Evolutionary conservation across 2,113 vertebrate genomes (phyloP), one percentile per base, ranked within the genome.

Genomic region (Dolichotis patagonum): DNA sequence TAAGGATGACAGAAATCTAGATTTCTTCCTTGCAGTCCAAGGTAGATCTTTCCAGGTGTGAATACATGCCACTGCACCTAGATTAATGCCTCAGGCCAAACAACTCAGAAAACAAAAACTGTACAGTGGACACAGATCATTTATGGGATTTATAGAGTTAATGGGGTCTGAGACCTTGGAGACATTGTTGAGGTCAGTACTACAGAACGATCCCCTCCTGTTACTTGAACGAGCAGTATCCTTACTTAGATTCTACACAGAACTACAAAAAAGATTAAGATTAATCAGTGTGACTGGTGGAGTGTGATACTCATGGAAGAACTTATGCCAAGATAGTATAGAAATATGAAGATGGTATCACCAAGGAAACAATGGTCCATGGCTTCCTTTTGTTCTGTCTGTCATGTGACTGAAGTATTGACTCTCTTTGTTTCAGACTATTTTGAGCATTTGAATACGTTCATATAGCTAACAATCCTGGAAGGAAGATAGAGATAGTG

Each of bases 81-180:
- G 11, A 85, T n/a, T 43, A 83, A 89, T 73, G 83, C 32, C 12
- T 88, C 78, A 75, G 38, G 38, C 32, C 78, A 93, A 94, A 13
- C 20, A 84, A 94, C 85, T 96, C 67, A 88, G 67, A 73, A n/a
- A 80, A 46, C 87, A 97, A 71, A 46, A 17, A 52, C 75, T 85
- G 85, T 77, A 75, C 1, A 52, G 35, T 28, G 78, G 12, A 56
- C 30, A 63, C 1, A 19, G 22, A 28, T 65, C 3, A 32, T 38
- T 92, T 67, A 60, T 54, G 28, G 62, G 17, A 77, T 90, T 65
- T 80, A 2, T 41, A 69, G 22, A 90, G 62, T 41, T 81, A 54
- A 49, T 83, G 85, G 85, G 1, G 35, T 52, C 67, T 92, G 54
- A 96, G 67, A 75, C 9, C 4, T 9, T 54, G 24, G n/a, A 28